These are phyloP conservation scores for Acrocephalus kingi DNA, from an alignment of 2,113 vertebrate genomes.

Conservation along the genomic window DNA sequence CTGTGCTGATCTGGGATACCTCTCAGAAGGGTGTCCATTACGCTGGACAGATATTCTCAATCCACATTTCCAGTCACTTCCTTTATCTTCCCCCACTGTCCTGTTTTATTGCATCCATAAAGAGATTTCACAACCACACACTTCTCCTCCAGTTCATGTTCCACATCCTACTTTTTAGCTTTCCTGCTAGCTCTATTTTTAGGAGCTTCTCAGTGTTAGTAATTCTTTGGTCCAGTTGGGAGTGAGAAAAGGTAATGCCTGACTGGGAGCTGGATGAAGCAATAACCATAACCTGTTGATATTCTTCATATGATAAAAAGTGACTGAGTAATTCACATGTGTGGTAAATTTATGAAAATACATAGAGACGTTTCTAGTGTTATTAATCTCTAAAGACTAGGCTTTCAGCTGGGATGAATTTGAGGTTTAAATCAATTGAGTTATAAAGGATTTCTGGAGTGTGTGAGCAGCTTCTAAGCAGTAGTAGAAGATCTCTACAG, in stretches of 20 bases:
- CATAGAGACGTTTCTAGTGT: not conserved
- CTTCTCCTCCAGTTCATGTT: not conserved
- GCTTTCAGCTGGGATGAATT: not conserved
- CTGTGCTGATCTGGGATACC: not conserved
- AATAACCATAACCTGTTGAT: not conserved
- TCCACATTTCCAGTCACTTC: not conserved
- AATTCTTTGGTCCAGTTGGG: not conserved
- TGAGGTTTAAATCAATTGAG: not conserved
- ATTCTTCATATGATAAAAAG: not conserved
- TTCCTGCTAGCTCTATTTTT: not conserved
- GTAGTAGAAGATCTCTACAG: not conserved
- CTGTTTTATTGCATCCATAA: not conserved
- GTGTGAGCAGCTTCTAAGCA: not conserved
- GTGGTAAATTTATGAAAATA: not conserved
- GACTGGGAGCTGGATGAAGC: not conserved
- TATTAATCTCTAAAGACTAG: not conserved
- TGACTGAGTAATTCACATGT: not conserved
- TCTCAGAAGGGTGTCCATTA: not conserved
- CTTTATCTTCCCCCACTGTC: not conserved
- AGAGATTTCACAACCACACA: not conserved
- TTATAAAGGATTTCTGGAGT: not conserved
- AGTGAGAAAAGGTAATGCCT: not conserved
- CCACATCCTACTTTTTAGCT: not conserved
- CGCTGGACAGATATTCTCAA: not conserved
- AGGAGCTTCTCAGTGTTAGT: not conserved